phyloP scores from a whole-genome alignment of 2,888 invertebrate species.

The Pseudococcus longispinus region DNA sequence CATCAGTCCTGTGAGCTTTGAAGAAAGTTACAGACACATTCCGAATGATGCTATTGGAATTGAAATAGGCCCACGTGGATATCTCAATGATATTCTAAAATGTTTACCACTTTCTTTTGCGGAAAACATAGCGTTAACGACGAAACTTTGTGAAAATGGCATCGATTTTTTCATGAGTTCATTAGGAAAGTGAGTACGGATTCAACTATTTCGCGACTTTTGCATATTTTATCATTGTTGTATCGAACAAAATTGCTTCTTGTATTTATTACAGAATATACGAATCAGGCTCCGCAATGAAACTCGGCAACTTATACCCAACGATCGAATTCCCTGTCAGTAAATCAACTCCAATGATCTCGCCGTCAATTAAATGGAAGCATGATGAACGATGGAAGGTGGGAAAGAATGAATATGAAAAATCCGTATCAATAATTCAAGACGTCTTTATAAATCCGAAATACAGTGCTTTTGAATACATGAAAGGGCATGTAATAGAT shows the following conservation, averaged over 20 bases:
- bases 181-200: slow-evolving; percentile 69
- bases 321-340: slow-evolving; percentile 66
- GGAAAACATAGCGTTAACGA: slow-evolving; percentile 76
- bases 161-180: slow-evolving; percentile 69
- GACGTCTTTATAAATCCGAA: slow-evolving; percentile 79
- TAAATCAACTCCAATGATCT: slow-evolving; percentile 67
- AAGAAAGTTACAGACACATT: slow-evolving; percentile 68
- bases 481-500: slow-evolving; percentile 89
- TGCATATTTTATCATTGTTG: too few relatives aligned
- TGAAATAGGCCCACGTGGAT: slow-evolving; percentile 70
- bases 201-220: too few relatives aligned
- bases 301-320: slow-evolving; percentile 64
- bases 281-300: slow-evolving; percentile 65
- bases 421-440: slow-evolving; percentile 75
- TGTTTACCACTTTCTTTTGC: slow-evolving; percentile 65
- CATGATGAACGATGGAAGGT: slow-evolving; percentile 67
- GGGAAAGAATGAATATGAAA: slow-evolving; percentile 63
- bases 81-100: slow-evolving; percentile 70
- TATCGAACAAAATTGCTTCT: too few relatives aligned
- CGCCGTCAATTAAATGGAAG: slow-evolving; percentile 68
- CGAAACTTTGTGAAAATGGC: slow-evolving; percentile 65
- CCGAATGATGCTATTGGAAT: slow-evolving; percentile 74
- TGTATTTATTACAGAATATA: slow-evolving; percentile 63
- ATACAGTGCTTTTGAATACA: slow-evolving; percentile 75
- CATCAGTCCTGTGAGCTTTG: slow-evolving; percentile 65